A percentile compares a stretch with the other conserved stretches of the same genome.
phyloP scores from a whole-genome alignment of 2,113 vertebrate species.

The Megalops atlanticus region DNA sequence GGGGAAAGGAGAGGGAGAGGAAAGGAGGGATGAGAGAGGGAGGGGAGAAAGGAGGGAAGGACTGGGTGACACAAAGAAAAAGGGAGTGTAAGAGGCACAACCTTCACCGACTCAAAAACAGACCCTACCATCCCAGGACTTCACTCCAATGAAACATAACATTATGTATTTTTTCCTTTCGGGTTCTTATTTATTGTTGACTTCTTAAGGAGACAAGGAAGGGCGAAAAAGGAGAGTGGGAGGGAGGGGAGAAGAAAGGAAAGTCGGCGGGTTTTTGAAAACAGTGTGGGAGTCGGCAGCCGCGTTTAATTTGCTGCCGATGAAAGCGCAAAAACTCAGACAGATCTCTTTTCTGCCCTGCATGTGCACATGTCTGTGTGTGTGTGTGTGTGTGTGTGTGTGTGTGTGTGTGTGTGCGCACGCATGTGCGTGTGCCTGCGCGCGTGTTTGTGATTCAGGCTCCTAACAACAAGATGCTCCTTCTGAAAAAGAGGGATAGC shows the following conservation, averaged over 20 bases:
- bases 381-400: conserved; percentile 51
- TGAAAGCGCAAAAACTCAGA: conserved; percentile 56
- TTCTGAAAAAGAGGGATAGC: not conserved
- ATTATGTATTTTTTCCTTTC: not conserved
- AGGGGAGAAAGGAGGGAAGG: conserved; percentile 32
- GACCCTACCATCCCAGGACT: not conserved
- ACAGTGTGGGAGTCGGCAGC: conserved; percentile 50
- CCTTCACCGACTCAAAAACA: not conserved
- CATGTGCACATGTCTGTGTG: conserved; percentile 48
- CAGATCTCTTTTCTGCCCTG: conserved; percentile 61
- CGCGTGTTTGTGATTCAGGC: conserved; percentile 12
- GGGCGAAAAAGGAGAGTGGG: not conserved
- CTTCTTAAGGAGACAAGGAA: too few relatives aligned
- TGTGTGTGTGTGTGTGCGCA: conserved; percentile 44
- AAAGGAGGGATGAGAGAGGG: not conserved
- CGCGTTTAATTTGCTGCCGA: conserved; percentile 42
- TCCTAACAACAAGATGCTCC: not conserved
- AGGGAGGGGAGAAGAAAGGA: not conserved
- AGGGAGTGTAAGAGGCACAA: not conserved
- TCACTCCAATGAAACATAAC: not conserved
- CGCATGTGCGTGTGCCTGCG: conserved; percentile 57
- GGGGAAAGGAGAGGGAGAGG: not conserved
- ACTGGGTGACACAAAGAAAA: not conserved
- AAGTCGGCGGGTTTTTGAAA: conserved; percentile 29
- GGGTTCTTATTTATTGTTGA: not conserved